Conservation (phyloP, 1,140 invertebrate genomes). For the Drosophila kepulauana region DNA sequence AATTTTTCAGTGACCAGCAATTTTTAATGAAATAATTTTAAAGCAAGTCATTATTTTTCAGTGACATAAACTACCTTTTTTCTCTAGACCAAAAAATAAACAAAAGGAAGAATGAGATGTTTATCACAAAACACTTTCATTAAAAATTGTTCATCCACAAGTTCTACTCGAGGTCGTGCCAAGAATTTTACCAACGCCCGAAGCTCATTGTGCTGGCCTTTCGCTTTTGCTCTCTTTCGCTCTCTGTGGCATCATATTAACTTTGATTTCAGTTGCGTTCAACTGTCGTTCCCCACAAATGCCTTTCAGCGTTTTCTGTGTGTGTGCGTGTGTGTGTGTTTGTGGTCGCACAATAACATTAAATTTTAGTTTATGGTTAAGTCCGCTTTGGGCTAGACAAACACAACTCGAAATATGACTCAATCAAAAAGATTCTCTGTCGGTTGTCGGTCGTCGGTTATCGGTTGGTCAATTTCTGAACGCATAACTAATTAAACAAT, state of each 20-base stretch:
- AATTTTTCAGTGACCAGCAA: no score
- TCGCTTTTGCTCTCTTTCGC: slow-evolving; percentile 3
- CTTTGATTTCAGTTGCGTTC: slow-evolving; percentile 34
- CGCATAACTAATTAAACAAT: slow-evolving; percentile 43
- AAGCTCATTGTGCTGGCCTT: slow-evolving; percentile 2
- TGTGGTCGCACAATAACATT: slow-evolving; percentile 19
- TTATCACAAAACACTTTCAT: slow-evolving; percentile 52
- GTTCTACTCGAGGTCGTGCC: slow-evolving; percentile 25
- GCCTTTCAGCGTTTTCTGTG: slow-evolving; percentile 13
- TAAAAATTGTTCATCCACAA: slow-evolving; percentile 44
- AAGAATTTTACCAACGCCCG: slow-evolving; percentile 23
- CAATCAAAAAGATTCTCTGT: slow-evolving; percentile 26
- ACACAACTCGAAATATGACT: slow-evolving; percentile 31
- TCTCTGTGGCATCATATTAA: slow-evolving; percentile 21
- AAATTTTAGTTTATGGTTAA: slow-evolving; percentile 20
- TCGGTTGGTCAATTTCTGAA: not conserved
- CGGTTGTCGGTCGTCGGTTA: no score
- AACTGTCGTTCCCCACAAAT: slow-evolving; percentile 15
- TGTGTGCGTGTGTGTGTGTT: slow-evolving; percentile 1
- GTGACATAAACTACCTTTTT: slow-evolving; percentile 2
- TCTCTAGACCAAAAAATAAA: not conserved
- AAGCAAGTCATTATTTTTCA: not conserved
- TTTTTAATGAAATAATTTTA: not conserved
- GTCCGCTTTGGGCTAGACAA: slow-evolving; percentile 11
- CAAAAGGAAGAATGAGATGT: slow-evolving; percentile 16